Evolutionary conservation across 2,113 vertebrate genomes (phyloP).

Genomic region (Nycticebus coucang): DNA sequence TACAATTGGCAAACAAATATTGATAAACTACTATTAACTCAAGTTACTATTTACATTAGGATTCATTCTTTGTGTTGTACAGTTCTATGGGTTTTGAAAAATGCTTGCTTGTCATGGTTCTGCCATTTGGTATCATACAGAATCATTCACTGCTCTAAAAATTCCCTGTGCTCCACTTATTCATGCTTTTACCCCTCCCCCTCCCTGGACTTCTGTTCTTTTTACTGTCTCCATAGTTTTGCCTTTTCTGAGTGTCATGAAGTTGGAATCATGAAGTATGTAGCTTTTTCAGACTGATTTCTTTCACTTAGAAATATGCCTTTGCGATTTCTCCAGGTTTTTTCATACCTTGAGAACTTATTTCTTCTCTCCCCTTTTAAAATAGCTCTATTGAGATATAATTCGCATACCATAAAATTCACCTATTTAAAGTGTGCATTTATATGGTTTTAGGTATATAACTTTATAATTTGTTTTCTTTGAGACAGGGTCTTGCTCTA

Average conservation of each 20-base stretch:
- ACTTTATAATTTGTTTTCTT: not conserved
- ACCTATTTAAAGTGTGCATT: not conserved
- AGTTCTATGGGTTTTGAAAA: not conserved
- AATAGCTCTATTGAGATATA: not conserved
- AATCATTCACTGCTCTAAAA: not conserved
- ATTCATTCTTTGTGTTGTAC: not conserved
- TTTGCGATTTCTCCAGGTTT: not conserved
- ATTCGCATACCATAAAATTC: not conserved
- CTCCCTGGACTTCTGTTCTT: not conserved
- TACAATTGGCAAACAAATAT: not conserved
- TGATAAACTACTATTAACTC: not conserved
- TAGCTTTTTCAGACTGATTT: slow-evolving; percentile 22
- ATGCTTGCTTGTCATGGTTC: not conserved
- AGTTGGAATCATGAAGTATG: not conserved
- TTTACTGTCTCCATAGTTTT: not conserved
- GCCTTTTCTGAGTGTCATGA: not conserved
- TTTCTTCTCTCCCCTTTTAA: not conserved
- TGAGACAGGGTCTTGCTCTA: no score
- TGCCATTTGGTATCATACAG: not conserved
- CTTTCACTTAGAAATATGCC: slow-evolving; percentile 10
- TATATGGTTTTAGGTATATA: not conserved
- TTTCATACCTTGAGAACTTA: slow-evolving; percentile 52
- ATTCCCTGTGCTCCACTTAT: not conserved
- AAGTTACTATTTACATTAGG: not conserved
- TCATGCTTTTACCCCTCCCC: not conserved